phyloP scores from a whole-genome alignment of 2,113 vertebrate genomes.

The Platysteira castanea region DNA sequence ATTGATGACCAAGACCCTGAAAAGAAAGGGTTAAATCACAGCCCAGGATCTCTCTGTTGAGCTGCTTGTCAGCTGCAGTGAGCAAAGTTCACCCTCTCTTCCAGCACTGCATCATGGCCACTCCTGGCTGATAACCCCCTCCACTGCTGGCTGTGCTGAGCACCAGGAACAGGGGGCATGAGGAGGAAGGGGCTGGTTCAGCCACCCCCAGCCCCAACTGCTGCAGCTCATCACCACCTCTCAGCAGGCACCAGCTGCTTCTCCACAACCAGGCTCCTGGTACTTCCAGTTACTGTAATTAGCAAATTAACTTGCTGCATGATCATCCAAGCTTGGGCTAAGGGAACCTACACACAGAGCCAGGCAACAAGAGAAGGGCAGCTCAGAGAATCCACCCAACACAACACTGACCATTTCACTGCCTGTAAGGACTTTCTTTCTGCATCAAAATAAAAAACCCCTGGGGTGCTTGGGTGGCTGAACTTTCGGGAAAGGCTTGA shows the following conservation, averaged over 20 bases:
- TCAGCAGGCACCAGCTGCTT: neutral
- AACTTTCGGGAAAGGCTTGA: neutral
- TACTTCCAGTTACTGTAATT: neutral
- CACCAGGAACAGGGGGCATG: neutral
- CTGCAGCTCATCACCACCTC: neutral
- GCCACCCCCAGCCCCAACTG: neutral
- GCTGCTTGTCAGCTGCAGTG: neutral
- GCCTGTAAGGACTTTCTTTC: neutral
- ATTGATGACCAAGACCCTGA: neutral
- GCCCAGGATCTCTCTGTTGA: neutral
- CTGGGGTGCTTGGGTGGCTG: neutral
- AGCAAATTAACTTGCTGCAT: neutral
- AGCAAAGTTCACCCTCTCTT: neutral
- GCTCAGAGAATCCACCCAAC: neutral
- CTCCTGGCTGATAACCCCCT: neutral
- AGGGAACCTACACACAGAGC: neutral
- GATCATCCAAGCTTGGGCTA: neutral
- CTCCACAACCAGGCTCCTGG: neutral
- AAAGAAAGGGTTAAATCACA: neutral
- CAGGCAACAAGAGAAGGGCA: neutral
- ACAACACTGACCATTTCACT: fast-evolving
- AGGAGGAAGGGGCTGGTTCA: neutral
- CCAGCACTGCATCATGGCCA: fast-evolving
- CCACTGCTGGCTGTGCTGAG: neutral
- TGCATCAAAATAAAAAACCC: fast-evolving